Evolutionary conservation across 2,797 vertebrate species (phyloP).

Genomic region (Aselliscus stoliczkanus): DNA sequence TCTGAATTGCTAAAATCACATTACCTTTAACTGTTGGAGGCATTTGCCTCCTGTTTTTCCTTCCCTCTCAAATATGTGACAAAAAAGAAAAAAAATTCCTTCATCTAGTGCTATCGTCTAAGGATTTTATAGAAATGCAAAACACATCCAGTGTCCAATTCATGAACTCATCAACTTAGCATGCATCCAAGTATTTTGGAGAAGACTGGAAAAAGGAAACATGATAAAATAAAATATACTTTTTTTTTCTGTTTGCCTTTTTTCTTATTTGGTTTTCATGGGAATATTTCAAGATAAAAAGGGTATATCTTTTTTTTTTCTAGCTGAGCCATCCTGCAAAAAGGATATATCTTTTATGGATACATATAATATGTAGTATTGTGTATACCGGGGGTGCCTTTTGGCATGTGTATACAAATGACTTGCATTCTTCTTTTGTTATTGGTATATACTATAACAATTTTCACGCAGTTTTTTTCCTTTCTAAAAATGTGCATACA

Average conservation of each 20-base stretch:
- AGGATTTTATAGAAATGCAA: constrained; percentile 40
- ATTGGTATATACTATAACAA: too few species aligned
- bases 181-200: neutral
- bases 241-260: neutral
- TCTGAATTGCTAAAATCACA: constrained; percentile 24
- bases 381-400: too few species aligned
- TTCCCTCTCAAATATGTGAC: constrained; percentile 30
- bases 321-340: too few species aligned
- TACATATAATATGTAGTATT: neutral
- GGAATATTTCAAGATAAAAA: neutral
- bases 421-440: too few species aligned
- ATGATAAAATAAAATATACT: neutral
- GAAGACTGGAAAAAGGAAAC: neutral
- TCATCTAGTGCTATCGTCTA: neutral
- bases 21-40: neutral
- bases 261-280: constrained; percentile 5
- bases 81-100: neutral
- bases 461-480: too few species aligned
- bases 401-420: too few species aligned
- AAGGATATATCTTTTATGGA: neutral
- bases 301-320: neutral
- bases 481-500: too few species aligned
- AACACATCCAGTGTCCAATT: neutral
- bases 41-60: neutral
- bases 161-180: constrained; percentile 43